These are phyloP conservation scores for Eurytoma californica DNA, from an alignment of 2,888 invertebrate genomes.

Conservation along the genomic window DNA sequence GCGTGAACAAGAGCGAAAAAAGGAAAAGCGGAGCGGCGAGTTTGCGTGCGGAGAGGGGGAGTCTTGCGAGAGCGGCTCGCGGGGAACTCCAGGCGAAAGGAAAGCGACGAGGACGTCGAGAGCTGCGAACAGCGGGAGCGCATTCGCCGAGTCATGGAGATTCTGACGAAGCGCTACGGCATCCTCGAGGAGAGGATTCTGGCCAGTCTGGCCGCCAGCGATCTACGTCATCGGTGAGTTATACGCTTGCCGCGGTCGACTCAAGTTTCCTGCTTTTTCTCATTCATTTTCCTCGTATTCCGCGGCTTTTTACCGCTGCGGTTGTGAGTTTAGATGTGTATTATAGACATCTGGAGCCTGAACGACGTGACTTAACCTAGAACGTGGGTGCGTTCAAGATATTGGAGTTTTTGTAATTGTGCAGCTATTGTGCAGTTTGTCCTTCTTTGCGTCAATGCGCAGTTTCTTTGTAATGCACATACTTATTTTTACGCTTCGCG, in stretches of 20 bases:
- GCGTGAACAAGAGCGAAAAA: constrained; percentile 38
- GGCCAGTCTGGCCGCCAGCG: constrained; percentile 62
- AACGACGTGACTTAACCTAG: constrained; percentile 47
- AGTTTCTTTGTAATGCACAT: constrained; percentile 28
- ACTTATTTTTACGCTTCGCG: constrained; percentile 27
- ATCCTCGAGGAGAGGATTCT: constrained; percentile 64
- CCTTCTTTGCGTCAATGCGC: constrained; percentile 27
- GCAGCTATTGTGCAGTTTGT: constrained; percentile 28
- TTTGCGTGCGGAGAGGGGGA: neutral
- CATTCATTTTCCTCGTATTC: constrained; percentile 16
- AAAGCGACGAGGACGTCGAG: constrained; percentile 10
- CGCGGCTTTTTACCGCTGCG: neutral
- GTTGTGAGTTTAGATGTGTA: neutral
- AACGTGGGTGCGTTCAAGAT: neutral
- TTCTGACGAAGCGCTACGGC: constrained; percentile 44
- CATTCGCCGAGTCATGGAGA: constrained; percentile 49
- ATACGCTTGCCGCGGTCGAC: constrained; percentile 3
- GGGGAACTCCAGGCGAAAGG: neutral
- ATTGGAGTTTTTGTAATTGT: no score
- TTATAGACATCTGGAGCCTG: constrained; percentile 4
- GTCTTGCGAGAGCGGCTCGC: constrained; percentile 2
- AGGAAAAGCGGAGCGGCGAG: neutral
- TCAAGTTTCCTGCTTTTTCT: constrained; percentile 9
- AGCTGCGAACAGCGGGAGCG: neutral
- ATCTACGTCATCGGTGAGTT: constrained; percentile 67